phyloP scores from a whole-genome alignment of 2,888 invertebrate species.

The Luperina testacea region DNA sequence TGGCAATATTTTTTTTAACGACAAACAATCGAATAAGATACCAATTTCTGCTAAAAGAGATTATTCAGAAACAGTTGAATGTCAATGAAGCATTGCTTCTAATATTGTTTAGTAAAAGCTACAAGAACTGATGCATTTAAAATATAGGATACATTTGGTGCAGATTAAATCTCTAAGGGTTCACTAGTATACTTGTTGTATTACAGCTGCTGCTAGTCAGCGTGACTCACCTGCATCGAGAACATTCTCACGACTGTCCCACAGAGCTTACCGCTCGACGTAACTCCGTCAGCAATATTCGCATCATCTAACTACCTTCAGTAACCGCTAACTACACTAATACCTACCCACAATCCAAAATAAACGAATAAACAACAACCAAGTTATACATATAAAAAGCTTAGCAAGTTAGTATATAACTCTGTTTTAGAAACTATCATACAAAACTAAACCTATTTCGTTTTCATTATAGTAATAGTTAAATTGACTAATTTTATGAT shows the following conservation, averaged over 20 bases:
- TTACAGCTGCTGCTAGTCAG: conserved; percentile 2
- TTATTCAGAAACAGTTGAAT: conserved; percentile 7
- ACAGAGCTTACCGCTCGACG: conserved; percentile 21
- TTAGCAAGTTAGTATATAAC: conserved; percentile 80
- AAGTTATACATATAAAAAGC: conserved; percentile 84
- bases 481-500: conserved; percentile 86
- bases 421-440: conserved; percentile 76
- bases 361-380: conserved; percentile 82
- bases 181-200: background rate
- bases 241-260: conserved; percentile 48
- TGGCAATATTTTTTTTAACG: too few species aligned
- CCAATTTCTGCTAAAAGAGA: background rate
- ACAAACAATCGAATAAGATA: too few species aligned
- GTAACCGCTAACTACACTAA: conserved; percentile 70
- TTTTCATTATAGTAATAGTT: conserved; percentile 77
- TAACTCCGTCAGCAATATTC: conserved; percentile 19
- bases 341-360: conserved; percentile 85
- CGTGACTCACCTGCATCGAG: conserved; percentile 26
- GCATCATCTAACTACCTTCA: conserved; percentile 53
- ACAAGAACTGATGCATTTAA: conserved; percentile 49
- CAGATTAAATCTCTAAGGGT: background rate
- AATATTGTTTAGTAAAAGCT: conserved; percentile 15
- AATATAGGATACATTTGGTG: conserved; percentile 42
- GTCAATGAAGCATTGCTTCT: conserved; percentile 13
- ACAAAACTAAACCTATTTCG: conserved; percentile 83